Evolutionary conservation across 23 tunicate species (phyloP), one percentile per base, ranked within the genome.

Genomic region (Ciona savignyi): DNA sequence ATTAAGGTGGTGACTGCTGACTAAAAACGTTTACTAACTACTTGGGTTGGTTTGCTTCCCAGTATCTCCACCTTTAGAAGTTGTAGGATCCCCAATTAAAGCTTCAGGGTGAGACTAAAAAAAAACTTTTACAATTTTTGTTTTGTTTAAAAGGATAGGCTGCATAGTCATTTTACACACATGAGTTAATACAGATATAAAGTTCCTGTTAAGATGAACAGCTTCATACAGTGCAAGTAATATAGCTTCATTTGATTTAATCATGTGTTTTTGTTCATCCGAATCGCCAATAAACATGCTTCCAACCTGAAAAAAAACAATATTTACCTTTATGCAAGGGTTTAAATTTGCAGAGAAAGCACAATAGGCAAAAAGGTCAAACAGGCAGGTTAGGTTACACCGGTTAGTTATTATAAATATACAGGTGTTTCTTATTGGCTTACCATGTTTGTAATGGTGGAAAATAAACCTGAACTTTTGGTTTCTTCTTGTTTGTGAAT

Each of bases 221-320:
- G 97, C 97, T 90, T 90, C 97, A 35, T 90, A 90, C 70, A 90
- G 68, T 2, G 97, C 97, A 24, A 90, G 62, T 30, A 90, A 49
- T n/a, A 90, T 78, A 0, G 97, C 82, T 73, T 90, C 97, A 70
- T 90, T 90, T 30, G 89, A 84, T 82, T 84, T 90, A 32, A 90
- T 83, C 82, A 90, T 30, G 68, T 90, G 97, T 66, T 90, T 90
- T 62, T 90, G 97, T 67, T 90, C 97, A 65, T 90, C 97, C 31
- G 97, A 90, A 74, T 83, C 97, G 6, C 97, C 97, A 30, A 90
- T 83, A 76, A 90, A 90, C 97, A 90, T 90, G 60, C 80, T 90
- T 51, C 97, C 97, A 19, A 90, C 89, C 67, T n/a, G n/a, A n/a
- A n/a, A n/a, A n/a, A n/a, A n/a, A n/a, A n/a, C n/a, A n/a, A n/a